Base-by-base conservation (phyloP, 2,113 vertebrate genomes). In the Oreochromis spilurus region DNA sequence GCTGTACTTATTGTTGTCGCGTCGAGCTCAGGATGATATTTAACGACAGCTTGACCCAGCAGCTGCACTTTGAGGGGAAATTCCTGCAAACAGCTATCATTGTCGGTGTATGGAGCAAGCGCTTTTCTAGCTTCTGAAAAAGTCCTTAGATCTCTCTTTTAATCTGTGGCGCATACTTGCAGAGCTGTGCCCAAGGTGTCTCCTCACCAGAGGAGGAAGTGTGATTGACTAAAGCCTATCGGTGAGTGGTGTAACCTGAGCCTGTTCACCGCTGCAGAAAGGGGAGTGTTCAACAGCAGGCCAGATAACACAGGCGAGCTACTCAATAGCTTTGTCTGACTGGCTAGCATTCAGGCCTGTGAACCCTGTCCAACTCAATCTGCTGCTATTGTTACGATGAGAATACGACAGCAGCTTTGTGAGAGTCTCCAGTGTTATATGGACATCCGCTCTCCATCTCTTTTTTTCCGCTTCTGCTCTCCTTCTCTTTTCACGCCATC, bases 361-460 rank as follows among this genome's bases (percentile, higher is more conserved):
- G 94, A 95, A 95, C 93, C 90, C 87, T 92, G 92, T 95, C 93
- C 94, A 92, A 95, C 92, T 95, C 93, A 96, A 95, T 96, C 93
- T 93, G 90, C 83, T 45, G 84, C 91, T 87, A 93, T 95, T 95
- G 93, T 95, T 91, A 88, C 9, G 8, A 3, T 77, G 83, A 94
- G 92, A 95, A 93, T 84, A 87, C 92, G 70, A 93, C 89, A 91
- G 87, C 81, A 54, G 90, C 88, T 92, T 92, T 92, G 91, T 93
- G 88, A 88, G 82, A 60, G 85, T 13, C 85, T 57, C 81, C 85
- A 55, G 29, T 84, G 65, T 87, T 93, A 88, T 87, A 87, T 50
- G 85, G 81, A 83, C 67, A 36, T 75, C 87, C 52, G 11, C 31
- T 87, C 70, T 84, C 84, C 60, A 38, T 89, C 81, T 72, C 58